Percentiles rank a stretch among this genome's conserved stretches.
phyloP scores from a whole-genome alignment of 2,888 invertebrate species.

The Mesorhabditis belari region DNA sequence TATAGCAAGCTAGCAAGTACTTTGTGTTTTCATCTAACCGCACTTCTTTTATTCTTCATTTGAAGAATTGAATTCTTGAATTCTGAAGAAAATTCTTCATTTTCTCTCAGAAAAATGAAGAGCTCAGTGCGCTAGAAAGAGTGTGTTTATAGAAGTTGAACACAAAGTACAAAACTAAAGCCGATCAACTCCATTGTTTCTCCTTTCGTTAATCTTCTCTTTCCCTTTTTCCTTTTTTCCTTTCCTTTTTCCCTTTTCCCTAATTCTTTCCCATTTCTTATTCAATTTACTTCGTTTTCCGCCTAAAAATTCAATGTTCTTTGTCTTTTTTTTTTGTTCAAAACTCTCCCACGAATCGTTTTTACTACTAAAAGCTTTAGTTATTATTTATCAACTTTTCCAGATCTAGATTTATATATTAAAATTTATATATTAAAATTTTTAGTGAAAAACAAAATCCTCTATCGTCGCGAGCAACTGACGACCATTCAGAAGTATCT shows the following conservation, averaged over 20 bases:
- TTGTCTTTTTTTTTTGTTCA: neutral
- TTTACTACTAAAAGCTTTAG: neutral
- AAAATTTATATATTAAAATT: slow-evolving; percentile 24
- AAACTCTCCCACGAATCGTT: neutral
- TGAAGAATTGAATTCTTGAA: neutral
- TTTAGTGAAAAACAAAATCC: slow-evolving; percentile 87
- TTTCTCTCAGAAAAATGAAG: too few relatives aligned
- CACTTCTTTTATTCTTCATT: neutral
- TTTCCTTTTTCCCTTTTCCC: neutral
- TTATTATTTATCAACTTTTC: too few relatives aligned
- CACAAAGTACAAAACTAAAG: too few relatives aligned
- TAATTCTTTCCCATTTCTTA: neutral
- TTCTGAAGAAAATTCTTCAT: too few relatives aligned
- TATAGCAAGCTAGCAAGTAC: too few relatives aligned
- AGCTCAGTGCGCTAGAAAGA: too few relatives aligned
- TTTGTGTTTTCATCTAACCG: too few relatives aligned
- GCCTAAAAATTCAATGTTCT: neutral
- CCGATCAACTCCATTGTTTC: too few relatives aligned
- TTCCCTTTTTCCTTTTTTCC: neutral
- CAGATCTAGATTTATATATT: too few relatives aligned
- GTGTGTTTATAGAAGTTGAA: too few relatives aligned
- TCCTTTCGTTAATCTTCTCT: too few relatives aligned
- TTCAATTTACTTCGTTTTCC: neutral
- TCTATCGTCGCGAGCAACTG: slow-evolving; percentile 73
- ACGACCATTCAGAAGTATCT: slow-evolving; percentile 76